These are phyloP conservation scores for Myathropa florea DNA, from an alignment of 2,888 invertebrate genomes.

Conservation along the genomic window DNA sequence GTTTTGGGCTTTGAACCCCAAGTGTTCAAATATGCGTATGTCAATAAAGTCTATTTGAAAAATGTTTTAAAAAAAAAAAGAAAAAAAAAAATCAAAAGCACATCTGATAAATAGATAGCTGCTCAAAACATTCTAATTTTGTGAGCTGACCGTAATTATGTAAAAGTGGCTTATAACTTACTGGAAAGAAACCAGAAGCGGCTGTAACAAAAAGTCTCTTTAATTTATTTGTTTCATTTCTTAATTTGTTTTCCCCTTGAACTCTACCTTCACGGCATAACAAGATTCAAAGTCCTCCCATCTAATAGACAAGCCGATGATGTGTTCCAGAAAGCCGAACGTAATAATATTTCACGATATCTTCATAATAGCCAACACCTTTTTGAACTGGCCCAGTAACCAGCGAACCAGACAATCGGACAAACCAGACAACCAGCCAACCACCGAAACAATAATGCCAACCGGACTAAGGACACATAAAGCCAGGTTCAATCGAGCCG, in stretches of 20 bases:
- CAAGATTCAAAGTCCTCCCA: constrained; percentile 26
- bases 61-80: neutral
- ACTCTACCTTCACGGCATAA: constrained; percentile 35
- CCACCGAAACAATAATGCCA: constrained; percentile 64
- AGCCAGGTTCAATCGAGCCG: constrained; percentile 63
- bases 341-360: constrained; percentile 69
- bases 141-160: neutral
- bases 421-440: constrained; percentile 37
- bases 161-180: neutral
- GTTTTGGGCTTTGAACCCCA: no score
- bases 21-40: no score
- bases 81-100: neutral
- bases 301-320: constrained; percentile 51
- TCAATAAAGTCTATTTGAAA: neutral
- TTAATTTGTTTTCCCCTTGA: neutral
- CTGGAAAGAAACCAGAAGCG: constrained; percentile 21
- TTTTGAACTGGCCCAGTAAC: constrained; percentile 46
- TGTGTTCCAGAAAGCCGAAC: constrained; percentile 61
- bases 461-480: constrained; percentile 55
- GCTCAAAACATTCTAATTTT: neutral
- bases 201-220: constrained; percentile 1
- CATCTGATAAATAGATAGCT: neutral
- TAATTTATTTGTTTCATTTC: constrained; percentile 2
- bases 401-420: constrained; percentile 1
- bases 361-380: constrained; percentile 70